phyloP scores from a whole-genome alignment of 2,113 vertebrate species.

The Anolis carolinensis region DNA sequence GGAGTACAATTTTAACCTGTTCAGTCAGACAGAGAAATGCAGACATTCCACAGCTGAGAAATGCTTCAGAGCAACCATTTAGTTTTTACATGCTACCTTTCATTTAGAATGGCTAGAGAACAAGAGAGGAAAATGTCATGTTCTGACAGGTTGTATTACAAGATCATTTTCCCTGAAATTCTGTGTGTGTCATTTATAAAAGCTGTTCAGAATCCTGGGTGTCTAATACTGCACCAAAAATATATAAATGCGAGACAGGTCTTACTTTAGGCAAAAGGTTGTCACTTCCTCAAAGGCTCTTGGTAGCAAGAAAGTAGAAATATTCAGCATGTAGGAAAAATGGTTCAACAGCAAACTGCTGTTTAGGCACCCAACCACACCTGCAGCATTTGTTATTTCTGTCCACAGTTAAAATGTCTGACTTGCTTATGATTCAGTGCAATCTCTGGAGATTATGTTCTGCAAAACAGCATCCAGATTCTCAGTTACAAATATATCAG shows the following conservation, averaged over 20 bases:
- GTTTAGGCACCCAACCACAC: background rate
- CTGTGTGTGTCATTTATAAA: background rate
- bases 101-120: background rate
- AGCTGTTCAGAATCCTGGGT: background rate
- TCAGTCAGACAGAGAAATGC: background rate
- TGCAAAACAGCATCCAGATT: background rate
- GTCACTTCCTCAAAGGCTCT: slow-evolving; percentile 4
- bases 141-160: background rate
- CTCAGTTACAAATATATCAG: slow-evolving; percentile 8
- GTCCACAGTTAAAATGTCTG: background rate
- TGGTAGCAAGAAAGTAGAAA: background rate
- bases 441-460: background rate
- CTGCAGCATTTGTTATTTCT: background rate
- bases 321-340: background rate
- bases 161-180: background rate
- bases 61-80: background rate
- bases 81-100: background rate
- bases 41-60: background rate
- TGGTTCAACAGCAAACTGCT: background rate
- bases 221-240: background rate
- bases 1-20: background rate
- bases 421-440: background rate
- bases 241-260: background rate
- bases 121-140: background rate
- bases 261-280: slow-evolving; percentile 24